These are phyloP conservation scores for Spinus olivaceus DNA, from an alignment of 2,797 vertebrate genomes.

Conservation along the genomic window DNA sequence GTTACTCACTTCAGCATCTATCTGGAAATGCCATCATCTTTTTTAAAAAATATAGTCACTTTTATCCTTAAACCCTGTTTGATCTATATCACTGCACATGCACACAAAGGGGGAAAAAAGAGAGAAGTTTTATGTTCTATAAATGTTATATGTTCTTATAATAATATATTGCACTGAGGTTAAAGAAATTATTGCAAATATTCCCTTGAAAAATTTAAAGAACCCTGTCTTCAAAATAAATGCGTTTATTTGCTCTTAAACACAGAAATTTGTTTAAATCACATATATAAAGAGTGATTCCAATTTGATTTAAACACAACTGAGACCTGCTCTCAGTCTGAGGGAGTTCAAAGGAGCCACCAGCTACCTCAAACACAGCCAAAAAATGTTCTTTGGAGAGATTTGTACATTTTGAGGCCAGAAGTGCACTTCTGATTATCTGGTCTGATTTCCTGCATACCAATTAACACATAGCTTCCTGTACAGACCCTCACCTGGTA, in stretches of 20 bases:
- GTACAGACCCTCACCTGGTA: neutral
- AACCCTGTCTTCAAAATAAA: neutral
- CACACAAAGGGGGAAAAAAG: neutral
- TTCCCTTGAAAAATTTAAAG: neutral
- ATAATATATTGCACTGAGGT: neutral
- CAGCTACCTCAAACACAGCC: neutral
- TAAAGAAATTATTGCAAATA: neutral
- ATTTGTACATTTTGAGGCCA: neutral
- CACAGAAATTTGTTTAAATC: neutral
- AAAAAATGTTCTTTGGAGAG: neutral
- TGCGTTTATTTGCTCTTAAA: neutral
- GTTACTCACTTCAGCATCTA: neutral
- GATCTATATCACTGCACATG: neutral
- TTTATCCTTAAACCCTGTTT: constrained; percentile 3
- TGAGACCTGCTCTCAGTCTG: neutral
- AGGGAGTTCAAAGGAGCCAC: neutral
- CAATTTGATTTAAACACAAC: neutral
- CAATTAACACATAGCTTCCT: neutral
- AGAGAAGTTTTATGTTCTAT: neutral
- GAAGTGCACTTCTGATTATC: constrained; percentile 5
- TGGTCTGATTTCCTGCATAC: neutral
- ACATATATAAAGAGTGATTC: neutral
- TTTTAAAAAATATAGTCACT: neutral
- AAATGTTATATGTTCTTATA: neutral
- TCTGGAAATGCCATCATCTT: neutral